These are phyloP conservation scores for Euura lappo DNA, from an alignment of 1,140 invertebrate species.

Conservation along the genomic window DNA sequence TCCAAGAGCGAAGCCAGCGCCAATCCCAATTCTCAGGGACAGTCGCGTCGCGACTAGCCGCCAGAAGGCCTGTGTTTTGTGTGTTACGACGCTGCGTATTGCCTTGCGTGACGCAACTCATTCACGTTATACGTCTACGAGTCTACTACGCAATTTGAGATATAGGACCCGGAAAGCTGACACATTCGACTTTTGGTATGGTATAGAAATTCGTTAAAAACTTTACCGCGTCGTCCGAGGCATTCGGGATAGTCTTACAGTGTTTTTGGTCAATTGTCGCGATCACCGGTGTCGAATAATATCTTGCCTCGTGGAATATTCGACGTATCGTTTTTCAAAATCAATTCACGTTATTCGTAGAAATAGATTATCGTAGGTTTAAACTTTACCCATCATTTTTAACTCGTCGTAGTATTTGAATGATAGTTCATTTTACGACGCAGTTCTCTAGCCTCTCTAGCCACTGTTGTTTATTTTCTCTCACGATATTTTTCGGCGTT, in stretches of 20 bases:
- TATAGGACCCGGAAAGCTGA: not conserved
- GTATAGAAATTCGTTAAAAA: not conserved
- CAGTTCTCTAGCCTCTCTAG: not conserved
- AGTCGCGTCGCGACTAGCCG: not conserved
- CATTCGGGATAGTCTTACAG: not conserved
- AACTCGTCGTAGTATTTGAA: not conserved
- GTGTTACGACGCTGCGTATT: not conserved
- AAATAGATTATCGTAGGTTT: not conserved
- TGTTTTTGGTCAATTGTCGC: too few relatives aligned
- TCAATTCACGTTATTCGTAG: not conserved
- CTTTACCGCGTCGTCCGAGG: not conserved
- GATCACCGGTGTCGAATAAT: too few relatives aligned
- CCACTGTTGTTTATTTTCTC: not conserved
- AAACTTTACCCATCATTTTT: not conserved
- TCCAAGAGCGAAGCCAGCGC: not conserved
- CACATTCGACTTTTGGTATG: too few relatives aligned
- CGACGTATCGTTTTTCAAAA: not conserved
- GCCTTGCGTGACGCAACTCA: slow-evolving; percentile 2
- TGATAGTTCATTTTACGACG: not conserved
- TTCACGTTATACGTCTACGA: not conserved
- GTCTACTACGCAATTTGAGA: not conserved
- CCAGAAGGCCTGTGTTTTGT: not conserved
- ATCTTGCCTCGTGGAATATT: not conserved
- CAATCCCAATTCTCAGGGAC: not conserved
- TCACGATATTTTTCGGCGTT: not conserved